Evolutionary conservation across 2,888 invertebrate species (phyloP).

Genomic region (Lasioglossum calceatum): DNA sequence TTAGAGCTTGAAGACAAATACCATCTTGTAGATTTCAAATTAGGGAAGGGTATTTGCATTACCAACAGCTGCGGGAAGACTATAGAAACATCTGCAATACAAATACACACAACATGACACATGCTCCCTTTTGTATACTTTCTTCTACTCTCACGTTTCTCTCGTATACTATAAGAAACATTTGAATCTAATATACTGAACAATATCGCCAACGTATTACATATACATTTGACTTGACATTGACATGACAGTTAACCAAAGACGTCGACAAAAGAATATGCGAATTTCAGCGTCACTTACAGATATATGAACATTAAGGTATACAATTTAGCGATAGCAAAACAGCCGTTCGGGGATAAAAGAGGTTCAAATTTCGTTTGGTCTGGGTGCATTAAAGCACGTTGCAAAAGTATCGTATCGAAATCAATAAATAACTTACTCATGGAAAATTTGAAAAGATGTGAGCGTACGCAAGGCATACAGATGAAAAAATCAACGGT

Average conservation of each 20-base stretch:
- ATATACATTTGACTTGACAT: not conserved
- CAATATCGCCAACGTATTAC: not conserved
- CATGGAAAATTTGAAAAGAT: slow-evolving; percentile 70
- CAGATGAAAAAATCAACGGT: slow-evolving; percentile 62
- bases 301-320: not conserved
- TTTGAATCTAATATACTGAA: not conserved
- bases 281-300: not conserved
- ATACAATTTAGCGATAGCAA: not conserved
- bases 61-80: slow-evolving; percentile 69
- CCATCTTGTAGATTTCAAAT: slow-evolving; percentile 65
- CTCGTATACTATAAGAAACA: not conserved
- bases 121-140: not conserved
- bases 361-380: slow-evolving; percentile 6
- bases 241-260: slow-evolving; percentile 18
- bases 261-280: not conserved
- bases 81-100: slow-evolving; percentile 69
- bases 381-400: slow-evolving; percentile 47
- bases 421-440: slow-evolving; percentile 74
- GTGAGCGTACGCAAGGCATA: slow-evolving; percentile 69
- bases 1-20: slow-evolving; percentile 64
- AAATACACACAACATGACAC: slow-evolving; percentile 37
- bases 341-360: not conserved
- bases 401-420: slow-evolving; percentile 63
- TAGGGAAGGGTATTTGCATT: slow-evolving; percentile 69
- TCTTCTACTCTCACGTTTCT: not conserved